phyloP scores from a whole-genome alignment of 1,140 invertebrate genomes.

The Pectinophora gossypiella region DNA sequence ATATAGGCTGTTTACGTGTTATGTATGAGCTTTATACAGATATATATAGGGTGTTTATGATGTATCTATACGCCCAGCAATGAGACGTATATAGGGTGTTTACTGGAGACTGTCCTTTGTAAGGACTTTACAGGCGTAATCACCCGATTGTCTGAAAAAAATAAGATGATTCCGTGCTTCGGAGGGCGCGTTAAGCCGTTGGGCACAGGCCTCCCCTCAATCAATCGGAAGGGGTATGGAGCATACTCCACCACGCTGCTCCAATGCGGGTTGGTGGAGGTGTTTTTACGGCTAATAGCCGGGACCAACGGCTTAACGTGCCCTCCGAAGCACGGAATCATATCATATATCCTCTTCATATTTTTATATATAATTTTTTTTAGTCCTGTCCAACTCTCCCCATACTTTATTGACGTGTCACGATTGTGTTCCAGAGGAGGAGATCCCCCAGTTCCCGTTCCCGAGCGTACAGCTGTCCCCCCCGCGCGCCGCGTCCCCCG shows the following conservation, averaged over 20 bases:
- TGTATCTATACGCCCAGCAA: no score
- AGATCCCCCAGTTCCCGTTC: conserved; percentile 67
- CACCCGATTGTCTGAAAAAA: no score
- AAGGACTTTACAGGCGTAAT: background rate
- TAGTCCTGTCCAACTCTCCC: background rate
- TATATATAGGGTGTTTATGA: no score
- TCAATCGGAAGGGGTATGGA: no score
- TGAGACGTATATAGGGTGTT: no score
- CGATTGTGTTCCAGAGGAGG: conserved; percentile 60
- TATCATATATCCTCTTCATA: background rate
- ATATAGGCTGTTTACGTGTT: no score
- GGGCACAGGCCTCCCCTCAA: no score
- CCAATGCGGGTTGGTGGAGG: background rate
- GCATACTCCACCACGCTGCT: no score
- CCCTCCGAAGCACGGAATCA: background rate
- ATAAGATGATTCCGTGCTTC: no score
- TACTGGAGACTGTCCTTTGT: background rate
- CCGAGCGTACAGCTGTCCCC: conserved; percentile 32
- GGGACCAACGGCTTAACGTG: background rate
- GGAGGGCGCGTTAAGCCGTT: no score
- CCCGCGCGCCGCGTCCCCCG: conserved; percentile 4
- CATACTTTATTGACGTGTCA: no score
- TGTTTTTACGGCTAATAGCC: background rate
- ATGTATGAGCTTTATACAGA: no score
- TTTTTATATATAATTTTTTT: background rate